These are phyloP conservation scores for Donacobius atricapilla DNA, from an alignment of 2,113 vertebrate species.

Conservation along the genomic window DNA sequence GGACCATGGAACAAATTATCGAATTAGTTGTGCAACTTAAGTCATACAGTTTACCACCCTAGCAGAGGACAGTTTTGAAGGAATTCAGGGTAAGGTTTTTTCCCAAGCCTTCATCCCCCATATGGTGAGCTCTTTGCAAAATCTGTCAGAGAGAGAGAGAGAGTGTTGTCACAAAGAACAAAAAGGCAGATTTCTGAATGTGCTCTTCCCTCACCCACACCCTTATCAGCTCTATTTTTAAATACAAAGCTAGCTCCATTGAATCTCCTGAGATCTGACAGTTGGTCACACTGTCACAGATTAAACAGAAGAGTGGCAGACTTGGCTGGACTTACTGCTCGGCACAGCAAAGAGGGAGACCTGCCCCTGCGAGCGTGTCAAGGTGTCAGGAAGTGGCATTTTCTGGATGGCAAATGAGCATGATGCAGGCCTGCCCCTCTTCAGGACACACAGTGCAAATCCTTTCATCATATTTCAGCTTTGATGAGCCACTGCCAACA, in stretches of 20 bases:
- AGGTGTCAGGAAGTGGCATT: neutral
- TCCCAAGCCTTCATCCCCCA: neutral
- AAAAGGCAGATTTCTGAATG: slow-evolving; percentile 14
- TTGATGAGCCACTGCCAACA: neutral
- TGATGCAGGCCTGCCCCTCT: neutral
- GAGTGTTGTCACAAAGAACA: neutral
- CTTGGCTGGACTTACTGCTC: neutral
- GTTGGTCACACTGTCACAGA: neutral
- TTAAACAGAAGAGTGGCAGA: neutral
- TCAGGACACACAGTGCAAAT: neutral
- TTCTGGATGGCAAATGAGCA: fast-evolving
- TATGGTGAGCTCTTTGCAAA: neutral
- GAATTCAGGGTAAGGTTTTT: neutral
- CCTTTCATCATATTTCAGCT: neutral
- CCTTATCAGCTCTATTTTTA: slow-evolving; percentile 37
- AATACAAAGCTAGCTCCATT: neutral
- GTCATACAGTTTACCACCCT: neutral
- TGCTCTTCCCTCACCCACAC: neutral
- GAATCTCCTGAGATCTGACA: slow-evolving; percentile 14
- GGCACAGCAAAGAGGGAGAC: neutral
- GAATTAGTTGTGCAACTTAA: neutral
- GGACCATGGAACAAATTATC: neutral
- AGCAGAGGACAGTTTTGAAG: neutral
- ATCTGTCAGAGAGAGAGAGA: neutral
- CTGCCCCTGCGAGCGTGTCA: neutral